Evolutionary conservation across 2,113 vertebrate species (phyloP), one percentile per base, ranked within the genome.

Genomic region (Zosterops japonicus): DNA sequence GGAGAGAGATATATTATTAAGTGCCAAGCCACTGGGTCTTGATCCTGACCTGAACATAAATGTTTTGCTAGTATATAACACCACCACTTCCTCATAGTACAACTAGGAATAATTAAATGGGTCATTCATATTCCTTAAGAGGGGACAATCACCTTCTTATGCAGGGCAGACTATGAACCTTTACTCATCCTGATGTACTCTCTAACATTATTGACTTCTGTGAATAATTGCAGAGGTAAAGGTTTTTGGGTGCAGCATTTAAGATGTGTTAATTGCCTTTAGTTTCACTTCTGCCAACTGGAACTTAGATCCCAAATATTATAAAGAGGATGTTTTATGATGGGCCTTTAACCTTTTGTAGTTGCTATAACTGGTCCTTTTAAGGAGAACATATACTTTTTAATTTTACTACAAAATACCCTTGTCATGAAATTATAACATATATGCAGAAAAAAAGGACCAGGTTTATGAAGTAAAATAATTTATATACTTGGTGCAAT

Each of bases 151-250:
- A 64, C 24, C 24, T 74, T 39, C 59, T 90, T 56, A 78, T 59
- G 13, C 47, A 81, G 42, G 68, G 22, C 33, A 89, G 35, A 55
- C 11, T 59, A 42, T 77, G 71, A 89, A 89, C 68, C 10, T 83
- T 92, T 92, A 44, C 21, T 81, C 53, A 67, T 8, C 80, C 36
- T 68, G 72, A 78, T 67, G 25, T 68, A 77, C 63, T 89, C 53
- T 83, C 42, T 74, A 69, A 71, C 27, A 28, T 78, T 89, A 95
- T 74, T 87, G 86, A 81, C 55, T 92, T 88, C 29, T 46, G 44
- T 84, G 83, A 92, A 87, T 90, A 93, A 92, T 71, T 96, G 69
- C 67, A 80, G 56, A 78, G 35, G 15, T 61, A 85, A 76, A 90
- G 20, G 17, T 28, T 94, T 77, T 52, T 33, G 47, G 35, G 65